These are phyloP conservation scores for Theonella swinhoei DNA, from an alignment of 37 sponge, comb jelly and placozoan species.

Conservation along the genomic window DNA sequence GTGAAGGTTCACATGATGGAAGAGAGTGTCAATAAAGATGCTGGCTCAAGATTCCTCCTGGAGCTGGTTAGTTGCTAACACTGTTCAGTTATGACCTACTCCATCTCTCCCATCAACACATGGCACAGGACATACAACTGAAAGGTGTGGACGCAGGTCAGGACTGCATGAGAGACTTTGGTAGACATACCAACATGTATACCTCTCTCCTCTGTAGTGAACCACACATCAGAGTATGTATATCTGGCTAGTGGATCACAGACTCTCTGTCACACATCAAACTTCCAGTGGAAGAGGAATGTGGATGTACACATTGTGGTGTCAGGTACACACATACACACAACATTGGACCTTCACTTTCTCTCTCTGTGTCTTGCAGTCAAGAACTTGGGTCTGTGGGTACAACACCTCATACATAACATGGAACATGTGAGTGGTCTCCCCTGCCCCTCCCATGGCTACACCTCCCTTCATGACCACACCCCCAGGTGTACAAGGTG, in stretches of 20 bases:
- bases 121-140: slow-evolving; percentile 1
- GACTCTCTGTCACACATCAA: slow-evolving; percentile 37
- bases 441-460: background rate
- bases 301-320: slow-evolving; percentile 62
- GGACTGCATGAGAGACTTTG: too few relatives aligned
- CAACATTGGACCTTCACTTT: background rate
- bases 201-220: too few relatives aligned
- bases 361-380: slow-evolving; percentile 38
- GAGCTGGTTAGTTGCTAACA: slow-evolving; percentile 27
- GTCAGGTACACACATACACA: slow-evolving; percentile 29
- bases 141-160: background rate
- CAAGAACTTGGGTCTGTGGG: slow-evolving; percentile 67
- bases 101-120: too few relatives aligned
- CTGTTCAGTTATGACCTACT: too few relatives aligned
- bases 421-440: background rate
- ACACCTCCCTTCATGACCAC: background rate
- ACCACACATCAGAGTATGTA: slow-evolving; percentile 68
- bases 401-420: slow-evolving; percentile 70
- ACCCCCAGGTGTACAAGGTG: slow-evolving; percentile 24
- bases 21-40: slow-evolving; percentile 29
- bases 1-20: slow-evolving; percentile 30
- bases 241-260: slow-evolving; percentile 10
- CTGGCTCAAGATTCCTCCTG: slow-evolving; percentile 42
- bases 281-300: slow-evolving; percentile 63
- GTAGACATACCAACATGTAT: too few relatives aligned